Evolutionary conservation across 53 echinoderm and acorn worm species (phyloP).

Genomic region (Pentamera pediparva): DNA sequence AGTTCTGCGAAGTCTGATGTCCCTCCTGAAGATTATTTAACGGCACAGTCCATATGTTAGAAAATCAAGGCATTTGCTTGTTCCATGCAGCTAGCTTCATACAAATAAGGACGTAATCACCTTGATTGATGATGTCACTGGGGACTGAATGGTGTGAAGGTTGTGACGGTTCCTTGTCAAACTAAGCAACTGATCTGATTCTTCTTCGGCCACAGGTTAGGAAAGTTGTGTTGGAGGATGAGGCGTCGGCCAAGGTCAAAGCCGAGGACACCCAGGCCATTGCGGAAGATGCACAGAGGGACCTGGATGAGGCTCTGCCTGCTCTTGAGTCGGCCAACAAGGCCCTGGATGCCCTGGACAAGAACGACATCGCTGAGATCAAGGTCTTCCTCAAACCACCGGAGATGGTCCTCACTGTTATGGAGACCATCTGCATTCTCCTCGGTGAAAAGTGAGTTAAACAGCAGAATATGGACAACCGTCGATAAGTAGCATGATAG

Average conservation of each 20-base stretch:
- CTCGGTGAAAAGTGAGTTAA: slow-evolving; percentile 84
- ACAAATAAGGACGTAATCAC: too few species aligned
- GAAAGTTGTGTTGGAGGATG: slow-evolving; percentile 97
- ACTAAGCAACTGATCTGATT: too few species aligned
- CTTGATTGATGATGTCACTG: too few species aligned
- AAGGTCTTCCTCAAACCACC: slow-evolving; percentile 98
- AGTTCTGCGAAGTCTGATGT: too few species aligned
- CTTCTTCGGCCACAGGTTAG: slow-evolving; percentile 56
- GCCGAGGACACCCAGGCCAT: slow-evolving; percentile 99
- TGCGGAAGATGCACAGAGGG: slow-evolving; percentile 95
- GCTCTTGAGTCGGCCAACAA: slow-evolving; percentile 93
- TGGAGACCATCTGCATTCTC: slow-evolving; percentile 94
- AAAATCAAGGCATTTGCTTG: background rate
- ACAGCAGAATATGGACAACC: background rate
- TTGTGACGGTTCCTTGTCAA: too few species aligned
- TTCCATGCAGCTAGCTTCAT: too few species aligned
- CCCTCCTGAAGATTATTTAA: background rate
- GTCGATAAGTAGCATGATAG: too few species aligned
- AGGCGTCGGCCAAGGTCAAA: slow-evolving; percentile 92
- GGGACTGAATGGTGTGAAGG: too few species aligned
- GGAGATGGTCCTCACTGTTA: slow-evolving; percentile 95
- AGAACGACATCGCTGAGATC: slow-evolving; percentile 94
- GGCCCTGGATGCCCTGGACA: slow-evolving; percentile 85
- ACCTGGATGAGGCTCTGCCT: slow-evolving; percentile 90
- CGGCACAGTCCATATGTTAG: background rate